Conservation (phyloP, 1,140 invertebrate species). For the Saccostrea glomerata region DNA sequence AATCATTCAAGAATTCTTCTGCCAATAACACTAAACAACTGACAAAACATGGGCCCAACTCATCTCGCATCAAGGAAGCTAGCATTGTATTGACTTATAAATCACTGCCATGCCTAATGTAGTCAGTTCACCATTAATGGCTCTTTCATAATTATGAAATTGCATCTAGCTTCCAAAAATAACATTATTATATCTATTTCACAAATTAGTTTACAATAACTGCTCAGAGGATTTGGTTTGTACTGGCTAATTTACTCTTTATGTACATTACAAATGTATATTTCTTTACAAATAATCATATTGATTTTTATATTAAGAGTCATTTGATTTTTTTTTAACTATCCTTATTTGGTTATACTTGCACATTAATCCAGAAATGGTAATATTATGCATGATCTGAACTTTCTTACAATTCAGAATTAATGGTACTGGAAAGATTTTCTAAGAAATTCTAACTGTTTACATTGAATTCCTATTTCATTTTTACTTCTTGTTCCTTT, state of each 20-base stretch:
- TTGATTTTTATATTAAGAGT: not conserved
- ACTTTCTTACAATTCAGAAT: not conserved
- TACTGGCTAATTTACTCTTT: not conserved
- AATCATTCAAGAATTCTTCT: conserved; percentile 9
- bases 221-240: not conserved
- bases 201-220: not conserved
- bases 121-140: not conserved
- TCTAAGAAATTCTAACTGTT: not conserved
- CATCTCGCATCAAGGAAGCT: conserved; percentile 3
- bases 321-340: not conserved
- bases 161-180: not conserved
- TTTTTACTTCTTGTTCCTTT: not conserved
- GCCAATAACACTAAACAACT: conserved; percentile 19
- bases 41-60: not conserved
- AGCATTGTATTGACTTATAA: conserved; percentile 17
- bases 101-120: conserved; percentile 1
- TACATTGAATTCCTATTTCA: not conserved
- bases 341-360: not conserved
- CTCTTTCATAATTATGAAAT: not conserved
- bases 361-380: not conserved
- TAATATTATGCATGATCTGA: not conserved
- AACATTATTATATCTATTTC: conserved; percentile 32
- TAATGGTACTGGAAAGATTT: not conserved
- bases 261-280: no score
- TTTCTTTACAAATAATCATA: not conserved